Percentiles rank a stretch among this genome's conserved stretches.
phyloP scores from a whole-genome alignment of 2,888 invertebrate species.

The Eudemis profundana region DNA sequence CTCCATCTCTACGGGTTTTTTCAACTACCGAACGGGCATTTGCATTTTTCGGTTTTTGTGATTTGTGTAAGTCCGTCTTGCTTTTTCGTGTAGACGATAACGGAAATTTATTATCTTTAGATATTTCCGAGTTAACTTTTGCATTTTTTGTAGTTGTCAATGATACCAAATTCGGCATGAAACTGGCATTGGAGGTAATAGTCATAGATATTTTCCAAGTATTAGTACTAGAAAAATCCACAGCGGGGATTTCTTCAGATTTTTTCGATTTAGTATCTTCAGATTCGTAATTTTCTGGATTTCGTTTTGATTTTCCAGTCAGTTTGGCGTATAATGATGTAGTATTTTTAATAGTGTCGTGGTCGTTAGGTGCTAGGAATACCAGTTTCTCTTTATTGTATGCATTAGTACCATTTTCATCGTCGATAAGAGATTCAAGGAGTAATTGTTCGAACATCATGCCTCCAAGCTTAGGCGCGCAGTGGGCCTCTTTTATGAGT shows the following conservation, averaged over 20 bases:
- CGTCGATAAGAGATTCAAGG: conserved; percentile 50
- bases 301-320: conserved; percentile 11
- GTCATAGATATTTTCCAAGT: not conserved
- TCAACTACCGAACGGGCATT: not conserved
- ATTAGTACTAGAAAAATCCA: not conserved
- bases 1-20: conserved; percentile 10
- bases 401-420: conserved; percentile 20
- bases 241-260: not conserved
- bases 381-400: conserved; percentile 1
- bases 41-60: not conserved
- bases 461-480: conserved; percentile 62
- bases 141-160: not conserved
- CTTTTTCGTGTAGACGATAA: not conserved
- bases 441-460: conserved; percentile 55
- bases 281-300: no score
- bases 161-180: not conserved
- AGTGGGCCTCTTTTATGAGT: conserved; percentile 44
- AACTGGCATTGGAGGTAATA: not conserved
- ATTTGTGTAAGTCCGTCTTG: not conserved
- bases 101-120: not conserved
- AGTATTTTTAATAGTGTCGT: conserved; percentile 12
- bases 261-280: not conserved
- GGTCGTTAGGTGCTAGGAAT: not conserved
- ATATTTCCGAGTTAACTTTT: not conserved
- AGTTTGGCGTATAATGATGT: conserved; percentile 24